These are phyloP conservation scores for Hoplodrina blanda DNA, from an alignment of 2,888 invertebrate genomes.

Conservation along the genomic window DNA sequence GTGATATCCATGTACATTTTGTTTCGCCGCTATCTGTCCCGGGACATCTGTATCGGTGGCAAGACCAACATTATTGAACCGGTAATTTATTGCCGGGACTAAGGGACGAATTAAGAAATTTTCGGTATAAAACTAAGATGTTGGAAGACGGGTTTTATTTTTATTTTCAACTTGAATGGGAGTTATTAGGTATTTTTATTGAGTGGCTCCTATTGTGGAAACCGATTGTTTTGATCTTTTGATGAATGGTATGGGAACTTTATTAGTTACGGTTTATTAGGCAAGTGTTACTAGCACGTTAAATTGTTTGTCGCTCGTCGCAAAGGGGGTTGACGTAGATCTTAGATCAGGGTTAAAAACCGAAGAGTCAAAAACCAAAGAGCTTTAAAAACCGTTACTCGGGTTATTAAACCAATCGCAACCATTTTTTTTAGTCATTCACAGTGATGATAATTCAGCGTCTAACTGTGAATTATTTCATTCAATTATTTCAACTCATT, in stretches of 20 bases:
- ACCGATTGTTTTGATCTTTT: constrained; percentile 3
- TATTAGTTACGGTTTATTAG: neutral
- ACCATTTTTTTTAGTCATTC: neutral
- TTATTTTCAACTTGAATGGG: constrained; percentile 36
- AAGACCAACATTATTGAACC: constrained; percentile 85
- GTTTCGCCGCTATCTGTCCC: constrained; percentile 85
- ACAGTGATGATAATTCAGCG: neutral
- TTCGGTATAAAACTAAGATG: constrained; percentile 73
- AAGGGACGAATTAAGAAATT: constrained; percentile 78
- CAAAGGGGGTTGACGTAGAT: neutral
- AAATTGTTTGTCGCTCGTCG: neutral
- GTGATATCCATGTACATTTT: constrained; percentile 89
- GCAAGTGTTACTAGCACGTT: too few relatives aligned
- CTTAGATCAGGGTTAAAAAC: too few relatives aligned
- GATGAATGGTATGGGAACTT: neutral
- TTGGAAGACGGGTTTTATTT: constrained; percentile 32
- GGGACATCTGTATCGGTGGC: constrained; percentile 90
- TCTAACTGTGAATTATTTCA: neutral
- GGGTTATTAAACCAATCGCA: too few relatives aligned
- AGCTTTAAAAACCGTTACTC: too few relatives aligned
- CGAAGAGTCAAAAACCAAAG: too few relatives aligned
- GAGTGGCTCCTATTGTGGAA: constrained; percentile 12
- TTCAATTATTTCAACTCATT: constrained; percentile 6
- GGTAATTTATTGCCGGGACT: constrained; percentile 86
- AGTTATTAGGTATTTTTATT: constrained; percentile 31